Base-by-base conservation (phyloP, 2,888 invertebrate genomes). In the Merodon equestris region DNA sequence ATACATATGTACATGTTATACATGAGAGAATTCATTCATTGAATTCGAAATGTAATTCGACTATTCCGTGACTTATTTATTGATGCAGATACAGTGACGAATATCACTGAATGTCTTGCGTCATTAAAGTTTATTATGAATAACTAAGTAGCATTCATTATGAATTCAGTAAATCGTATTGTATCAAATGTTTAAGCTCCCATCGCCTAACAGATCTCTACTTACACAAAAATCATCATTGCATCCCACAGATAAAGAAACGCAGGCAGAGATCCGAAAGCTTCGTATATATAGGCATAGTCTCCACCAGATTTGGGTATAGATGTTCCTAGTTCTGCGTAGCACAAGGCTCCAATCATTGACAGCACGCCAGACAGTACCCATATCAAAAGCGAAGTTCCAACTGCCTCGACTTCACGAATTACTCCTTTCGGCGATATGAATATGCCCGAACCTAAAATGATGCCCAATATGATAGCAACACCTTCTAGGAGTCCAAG, bases 241-340 rank as follows among this genome's bases (percentile, higher is more conserved):
- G 98, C 97, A 86, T 97, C 97, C 98, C 99, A 99, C 12, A 99
- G 90, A 87, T 96, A 98, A 12, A 99, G 90, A 88, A 99, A 99
- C 0, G 98, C 96, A 13, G 96, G 97, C 67, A 99, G 88, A 1
- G 95, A 92, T 19, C 98, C 98, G 86, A 94, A 98, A 1, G 98
- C 96, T 88, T 97, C 95, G 85, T 93, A 92, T 82, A 99, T 97
- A 85, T 99, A 99, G 38, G 97, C 97, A 88, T 99, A 99, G 90
- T 99, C 98, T 1, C 98, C 98, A 17, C 98, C 98, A 72, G 97
- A 97, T 86, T 96, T 95, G 2, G 97, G 95, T 85, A 99, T 94
- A 13, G 86, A 85, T 2, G 89, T 89, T 85, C 94, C 99, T 76
- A 99, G 90, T 91, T 99, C 99, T 9, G 99, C 98, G 88, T 99